A percentile compares a stretch with the other conserved stretches of the same genome.
Evolutionary conservation across 2,888 invertebrate species (phyloP).

Genomic region (Saturnia japonica): DNA sequence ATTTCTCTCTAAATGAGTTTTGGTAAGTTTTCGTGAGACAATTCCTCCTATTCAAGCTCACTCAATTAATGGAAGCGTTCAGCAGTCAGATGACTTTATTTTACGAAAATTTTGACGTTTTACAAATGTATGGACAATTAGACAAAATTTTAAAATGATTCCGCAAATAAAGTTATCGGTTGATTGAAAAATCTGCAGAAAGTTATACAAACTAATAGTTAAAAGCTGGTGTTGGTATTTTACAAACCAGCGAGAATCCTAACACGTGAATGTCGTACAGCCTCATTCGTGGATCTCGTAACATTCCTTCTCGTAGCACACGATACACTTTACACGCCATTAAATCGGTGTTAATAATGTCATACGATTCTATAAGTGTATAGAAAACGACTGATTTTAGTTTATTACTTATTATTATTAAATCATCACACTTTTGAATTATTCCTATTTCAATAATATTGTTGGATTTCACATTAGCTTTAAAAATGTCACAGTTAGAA

Average conservation of each 20-base stretch:
- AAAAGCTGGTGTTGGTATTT: neutral
- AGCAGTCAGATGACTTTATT: no score
- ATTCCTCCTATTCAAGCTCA: no score
- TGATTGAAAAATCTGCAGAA: no score
- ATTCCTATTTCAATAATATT: neutral
- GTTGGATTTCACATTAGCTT: neutral
- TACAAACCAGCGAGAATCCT: neutral
- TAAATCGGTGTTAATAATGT: constrained; percentile 21
- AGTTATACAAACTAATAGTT: neutral
- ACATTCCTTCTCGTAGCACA: constrained; percentile 21
- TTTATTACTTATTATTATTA: neutral
- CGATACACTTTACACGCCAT: constrained; percentile 18
- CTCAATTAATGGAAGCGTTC: no score
- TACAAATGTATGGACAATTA: no score
- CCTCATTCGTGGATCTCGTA: neutral
- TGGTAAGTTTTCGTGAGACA: no score
- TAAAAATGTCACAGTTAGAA: neutral
- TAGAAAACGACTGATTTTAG: neutral
- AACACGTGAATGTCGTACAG: constrained; percentile 1
- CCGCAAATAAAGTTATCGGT: no score
- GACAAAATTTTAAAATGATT: no score
- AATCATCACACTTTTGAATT: neutral
- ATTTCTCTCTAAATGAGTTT: no score
- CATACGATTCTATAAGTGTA: neutral
- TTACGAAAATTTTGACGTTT: no score